These are phyloP conservation scores for Drosophila oshimai DNA, from an alignment of 1,140 invertebrate genomes.

Conservation along the genomic window DNA sequence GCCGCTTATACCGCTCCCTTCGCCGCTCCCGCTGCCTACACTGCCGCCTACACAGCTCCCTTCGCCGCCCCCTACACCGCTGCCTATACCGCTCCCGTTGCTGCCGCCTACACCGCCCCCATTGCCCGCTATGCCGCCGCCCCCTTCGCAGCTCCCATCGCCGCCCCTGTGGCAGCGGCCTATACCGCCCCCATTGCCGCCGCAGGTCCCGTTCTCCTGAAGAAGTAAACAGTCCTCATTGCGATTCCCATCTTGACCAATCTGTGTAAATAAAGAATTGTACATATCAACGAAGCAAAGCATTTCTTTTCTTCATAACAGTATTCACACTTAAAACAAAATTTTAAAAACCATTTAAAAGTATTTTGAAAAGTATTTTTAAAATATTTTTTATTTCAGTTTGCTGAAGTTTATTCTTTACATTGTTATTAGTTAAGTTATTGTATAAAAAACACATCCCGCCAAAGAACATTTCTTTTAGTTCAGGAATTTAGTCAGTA, in stretches of 20 bases:
- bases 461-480: too few relatives aligned
- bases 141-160: slow-evolving; percentile 74
- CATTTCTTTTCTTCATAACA: neutral
- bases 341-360: too few relatives aligned
- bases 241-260: slow-evolving; percentile 37
- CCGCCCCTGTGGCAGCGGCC: slow-evolving; percentile 36
- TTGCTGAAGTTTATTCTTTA: too few relatives aligned
- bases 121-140: slow-evolving; percentile 76
- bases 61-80: slow-evolving; percentile 58
- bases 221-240: slow-evolving; percentile 52
- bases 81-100: slow-evolving; percentile 39
- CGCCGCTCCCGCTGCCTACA: slow-evolving; percentile 66
- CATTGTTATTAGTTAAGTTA: too few relatives aligned
- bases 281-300: slow-evolving; percentile 15
- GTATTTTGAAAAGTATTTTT: too few relatives aligned
- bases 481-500: too few relatives aligned
- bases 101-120: slow-evolving; percentile 53
- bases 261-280: slow-evolving; percentile 63
- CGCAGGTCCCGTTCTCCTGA: slow-evolving; percentile 62
- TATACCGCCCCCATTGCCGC: slow-evolving; percentile 53
- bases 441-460: too few relatives aligned
- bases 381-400: too few relatives aligned
- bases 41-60: slow-evolving; percentile 62
- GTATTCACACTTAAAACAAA: neutral
- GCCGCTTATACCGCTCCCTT: slow-evolving; percentile 48